Base-by-base conservation (phyloP, 2,888 invertebrate genomes). In the Lissonota sp. region DNA sequence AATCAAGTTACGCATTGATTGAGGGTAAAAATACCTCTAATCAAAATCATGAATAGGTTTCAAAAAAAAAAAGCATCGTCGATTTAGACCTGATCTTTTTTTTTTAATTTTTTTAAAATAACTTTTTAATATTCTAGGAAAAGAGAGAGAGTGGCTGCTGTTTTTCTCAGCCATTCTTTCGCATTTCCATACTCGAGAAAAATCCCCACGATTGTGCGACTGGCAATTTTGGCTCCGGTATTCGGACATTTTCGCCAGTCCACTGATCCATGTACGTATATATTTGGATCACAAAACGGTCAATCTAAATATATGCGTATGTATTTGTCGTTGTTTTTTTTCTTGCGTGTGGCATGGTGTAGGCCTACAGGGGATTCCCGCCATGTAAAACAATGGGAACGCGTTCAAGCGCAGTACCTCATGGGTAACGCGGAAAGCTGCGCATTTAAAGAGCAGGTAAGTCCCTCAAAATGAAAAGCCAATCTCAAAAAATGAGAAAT, bases 301-400 rank as follows among this genome's bases (percentile, higher is more conserved):
- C 37, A 12, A 37, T 14, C 53, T 26, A 58, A 12, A 6, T 37
- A 49, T 46, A 58, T 5, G 7, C 12, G 12, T 10, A 57, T 46
- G 55, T 57, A 46, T 57, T 53, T 26, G 26, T 26, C 26, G 26
- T 10, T 12, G 26, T 60, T 60, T 51, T n/a, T 39, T 51, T 42
- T 49, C 26, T 14, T 10, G 26, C 26, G 87, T 89, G 88, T 89
- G 88, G 86, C 91, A 91, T 91, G 91, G 91, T 91, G 90, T 91
- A 91, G 91, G 91, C 92, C 92, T 92, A 89, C 90, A 91, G 92
- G 92, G 92, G 92, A 92, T 90, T 84, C 92, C 92, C 92, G 92
- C 92, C 92, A 92, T 92, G 92, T 92, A 92, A 92, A 92, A 92
- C 84, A 92, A 92, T 87, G 92, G 92, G 92, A 92, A 92, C 92